Evolutionary conservation across 2,888 invertebrate species (phyloP).

Genomic region (Euproctis similis): DNA sequence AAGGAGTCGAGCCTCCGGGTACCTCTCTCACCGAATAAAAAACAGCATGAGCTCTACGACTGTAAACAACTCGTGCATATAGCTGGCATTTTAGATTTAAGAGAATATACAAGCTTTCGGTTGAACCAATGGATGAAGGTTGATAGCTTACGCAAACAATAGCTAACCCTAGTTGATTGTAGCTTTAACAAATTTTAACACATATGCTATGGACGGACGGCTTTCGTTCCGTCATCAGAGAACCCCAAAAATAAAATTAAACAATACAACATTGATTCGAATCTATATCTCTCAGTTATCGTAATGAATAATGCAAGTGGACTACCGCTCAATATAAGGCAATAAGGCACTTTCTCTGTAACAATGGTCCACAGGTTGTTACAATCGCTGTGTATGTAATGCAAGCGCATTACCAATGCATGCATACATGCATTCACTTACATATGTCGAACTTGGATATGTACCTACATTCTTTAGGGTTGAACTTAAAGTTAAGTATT

Average conservation of each 20-base stretch:
- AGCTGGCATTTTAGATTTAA: too few relatives aligned
- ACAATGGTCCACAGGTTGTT: conserved; percentile 40
- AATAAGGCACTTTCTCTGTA: conserved; percentile 31
- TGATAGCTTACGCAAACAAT: too few relatives aligned
- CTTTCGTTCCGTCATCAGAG: conserved; percentile 1
- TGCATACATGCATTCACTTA: conserved; percentile 20
- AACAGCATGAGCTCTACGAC: too few relatives aligned
- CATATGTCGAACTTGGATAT: conserved; percentile 15
- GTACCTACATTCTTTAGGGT: too few relatives aligned
- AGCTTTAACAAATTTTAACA: too few relatives aligned
- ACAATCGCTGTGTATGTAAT: conserved; percentile 36
- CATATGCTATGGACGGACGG: too few relatives aligned
- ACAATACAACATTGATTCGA: conserved; percentile 22
- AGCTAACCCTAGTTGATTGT: too few relatives aligned
- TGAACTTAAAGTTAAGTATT: too few relatives aligned
- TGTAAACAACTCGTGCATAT: too few relatives aligned
- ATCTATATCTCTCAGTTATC: conserved; percentile 26
- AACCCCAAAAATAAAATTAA: conserved; percentile 21
- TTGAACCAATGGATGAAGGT: background rate
- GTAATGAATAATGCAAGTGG: conserved; percentile 28
- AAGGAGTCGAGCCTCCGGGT: too few relatives aligned
- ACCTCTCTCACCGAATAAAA: too few relatives aligned
- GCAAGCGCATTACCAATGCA: conserved; percentile 25
- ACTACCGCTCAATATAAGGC: conserved; percentile 20
- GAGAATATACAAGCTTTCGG: background rate